A percentile compares a stretch with the other conserved stretches of the same genome.
Conservation (phyloP, 2,797 vertebrate species). For the Botia almorhae region DNA sequence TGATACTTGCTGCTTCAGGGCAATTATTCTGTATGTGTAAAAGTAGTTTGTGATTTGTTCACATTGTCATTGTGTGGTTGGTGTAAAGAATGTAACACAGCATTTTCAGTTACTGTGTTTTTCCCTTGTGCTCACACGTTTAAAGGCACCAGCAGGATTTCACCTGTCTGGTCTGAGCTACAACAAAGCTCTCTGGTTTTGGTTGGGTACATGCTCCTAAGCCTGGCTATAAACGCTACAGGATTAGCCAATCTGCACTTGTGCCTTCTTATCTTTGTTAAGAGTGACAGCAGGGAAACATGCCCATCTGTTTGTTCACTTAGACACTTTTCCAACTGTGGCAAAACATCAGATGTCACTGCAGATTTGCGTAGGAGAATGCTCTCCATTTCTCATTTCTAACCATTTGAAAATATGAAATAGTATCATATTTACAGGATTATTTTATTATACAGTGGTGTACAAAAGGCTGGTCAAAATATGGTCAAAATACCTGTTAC, state of each 20-base stretch:
- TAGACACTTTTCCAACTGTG: slow-evolving; percentile 31
- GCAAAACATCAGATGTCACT: background rate
- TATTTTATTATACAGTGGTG: too few relatives aligned
- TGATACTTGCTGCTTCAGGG: too few relatives aligned
- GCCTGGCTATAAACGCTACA: slow-evolving; percentile 63
- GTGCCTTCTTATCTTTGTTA: slow-evolving; percentile 56
- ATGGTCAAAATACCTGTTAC: too few relatives aligned
- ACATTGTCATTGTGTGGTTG: background rate
- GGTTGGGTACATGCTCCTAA: slow-evolving; percentile 52
- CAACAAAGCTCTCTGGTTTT: slow-evolving; percentile 66
- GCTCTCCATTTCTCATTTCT: background rate
- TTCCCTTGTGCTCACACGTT: slow-evolving; percentile 23
- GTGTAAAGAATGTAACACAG: slow-evolving; percentile 1
- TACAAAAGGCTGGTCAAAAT: too few relatives aligned
- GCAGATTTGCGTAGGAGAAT: background rate
- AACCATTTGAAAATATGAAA: background rate
- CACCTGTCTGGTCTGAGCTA: slow-evolving; percentile 67
- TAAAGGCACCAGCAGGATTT: slow-evolving; percentile 57
- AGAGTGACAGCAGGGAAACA: slow-evolving; percentile 49
- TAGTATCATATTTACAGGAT: background rate
- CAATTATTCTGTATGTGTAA: background rate
- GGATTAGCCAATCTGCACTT: slow-evolving; percentile 63
- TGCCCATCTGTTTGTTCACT: slow-evolving; percentile 44
- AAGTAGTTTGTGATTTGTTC: background rate
- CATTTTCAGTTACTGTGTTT: background rate